Evolutionary conservation across 30 jellyfish, hydroid and myxozoan genomes (phyloP), one percentile per base, ranked within the genome.

Genomic region (Mastigias papua): DNA sequence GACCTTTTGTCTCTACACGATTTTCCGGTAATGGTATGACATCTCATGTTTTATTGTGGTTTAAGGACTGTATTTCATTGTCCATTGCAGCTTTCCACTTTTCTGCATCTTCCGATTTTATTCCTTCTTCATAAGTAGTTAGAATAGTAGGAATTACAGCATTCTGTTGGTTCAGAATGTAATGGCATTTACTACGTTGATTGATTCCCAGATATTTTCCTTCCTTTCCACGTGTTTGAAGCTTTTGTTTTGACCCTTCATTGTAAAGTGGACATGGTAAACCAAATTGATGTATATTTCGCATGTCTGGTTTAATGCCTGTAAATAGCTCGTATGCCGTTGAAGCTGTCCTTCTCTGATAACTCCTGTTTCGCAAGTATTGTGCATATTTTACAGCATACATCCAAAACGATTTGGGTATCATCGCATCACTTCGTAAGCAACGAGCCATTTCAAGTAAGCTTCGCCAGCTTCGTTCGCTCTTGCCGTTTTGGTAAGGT

Each of bases 41-140:
- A 35, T 62, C 89, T 46, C 76, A 78, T 3, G 89, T 78, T 20
- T 78, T 42, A 46, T 78, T 78, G 21, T 78, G 46, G 9, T 0
- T 78, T 13, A 78, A 66, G 22, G 89, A 54, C 48, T 78, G 30
- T 13, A 78, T 78, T 48, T 78, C 89, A 4, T 23, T 31, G 26
- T 78, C 89, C 89, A 78, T 78, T 13, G 89, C 76, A 16, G 84
- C 89, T 31, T 78, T 62, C 89, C 89, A 78, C 57, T 78, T 78
- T 15, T 78, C 80, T 8, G 80, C 80, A 62, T 78, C 89, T 62
- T 78, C 21, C 10, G 89, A 78, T n/a, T 61, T 23, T 5, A 78
- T 58, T 61, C 86, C 89, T 62, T 78, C 89, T 10, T 58, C 81
- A 21, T 78, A 78, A 21, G 51, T 78, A 6, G 30, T 57, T 58